A percentile compares a stretch with the other conserved stretches of the same genome.
phyloP scores from a whole-genome alignment of 1,140 invertebrate genomes.

The Bombus difficillimus region DNA sequence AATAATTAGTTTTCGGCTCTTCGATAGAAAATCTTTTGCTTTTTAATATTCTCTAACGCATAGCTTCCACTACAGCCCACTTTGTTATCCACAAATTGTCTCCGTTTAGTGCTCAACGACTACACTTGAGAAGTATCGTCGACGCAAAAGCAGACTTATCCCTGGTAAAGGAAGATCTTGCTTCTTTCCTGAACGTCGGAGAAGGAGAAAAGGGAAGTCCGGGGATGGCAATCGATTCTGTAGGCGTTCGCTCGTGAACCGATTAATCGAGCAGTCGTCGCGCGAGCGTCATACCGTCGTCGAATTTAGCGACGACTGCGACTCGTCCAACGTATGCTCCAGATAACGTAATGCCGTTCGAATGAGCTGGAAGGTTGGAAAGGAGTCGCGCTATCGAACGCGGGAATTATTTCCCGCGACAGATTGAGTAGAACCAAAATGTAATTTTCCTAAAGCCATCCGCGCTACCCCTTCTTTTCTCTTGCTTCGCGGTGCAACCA shows the following conservation, averaged over 20 bases:
- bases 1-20: not conserved
- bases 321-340: conserved; percentile 18
- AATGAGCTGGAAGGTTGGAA: conserved; percentile 40
- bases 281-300: not conserved
- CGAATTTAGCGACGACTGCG: conserved; percentile 32
- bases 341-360: conserved; percentile 50
- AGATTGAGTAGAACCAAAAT: conserved; percentile 65
- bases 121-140: not conserved
- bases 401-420: conserved; percentile 60
- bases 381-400: conserved; percentile 18
- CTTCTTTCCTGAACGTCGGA: no score
- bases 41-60: no score
- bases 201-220: no score
- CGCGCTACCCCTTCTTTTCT: not conserved
- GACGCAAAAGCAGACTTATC: not conserved
- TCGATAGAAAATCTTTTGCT: not conserved
- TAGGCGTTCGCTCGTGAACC: conserved; percentile 39
- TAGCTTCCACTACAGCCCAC: not conserved
- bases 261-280: conserved; percentile 47
- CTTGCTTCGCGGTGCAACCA: not conserved
- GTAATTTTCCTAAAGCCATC: conserved; percentile 67
- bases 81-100: not conserved
- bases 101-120: not conserved
- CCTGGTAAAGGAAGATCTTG: not conserved
- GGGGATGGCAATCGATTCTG: conserved; percentile 30